Base-by-base conservation (phyloP, 2,888 invertebrate species). In the Thymelicus acteon region DNA sequence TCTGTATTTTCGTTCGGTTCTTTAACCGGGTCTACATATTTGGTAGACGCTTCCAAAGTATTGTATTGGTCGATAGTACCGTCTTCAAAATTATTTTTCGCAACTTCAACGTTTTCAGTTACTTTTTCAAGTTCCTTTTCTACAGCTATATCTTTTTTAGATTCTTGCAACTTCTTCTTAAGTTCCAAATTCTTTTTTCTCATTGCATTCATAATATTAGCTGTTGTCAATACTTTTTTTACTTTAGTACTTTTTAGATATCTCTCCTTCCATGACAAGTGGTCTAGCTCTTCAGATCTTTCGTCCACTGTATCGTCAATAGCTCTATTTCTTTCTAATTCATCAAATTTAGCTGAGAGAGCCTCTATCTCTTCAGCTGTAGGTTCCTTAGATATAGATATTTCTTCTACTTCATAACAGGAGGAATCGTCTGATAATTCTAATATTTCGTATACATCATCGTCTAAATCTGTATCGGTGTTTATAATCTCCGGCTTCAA, bases 191-290 rank as follows among this genome's bases (percentile, higher is more conserved):
- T 95, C 80, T 95, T 95, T 77, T 95, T 95, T 72, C 95, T 87
- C n/a, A 95, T 83, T 19, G 95, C 95, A 75, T 95, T 95, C 0
- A 95, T 85, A 58, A 95, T 89, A 60, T 94, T 94, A 0, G 95
- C 91, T 0, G 80, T 79, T 54, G 71, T 76, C 37, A 95, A 79
- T 1, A 95, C 95, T 76, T 85, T 94, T 79, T 93, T 95, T 0
- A 95, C 95, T 84, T 95, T 95, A 13, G 88, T 93, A 74, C 95
- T 95, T 12, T 89, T 94, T 60, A 95, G 83, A 81, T 95, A 95
- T 60, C 95, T 87, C 58, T 94, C 91, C 79, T 94, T 95, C 95
- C 95, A 95, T 0, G 95, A 95, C 49, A 79, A 73, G 49, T 76
- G 77, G 63, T 75, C 76, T 37, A 73, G 40, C 37, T 75, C 74